phyloP scores from a whole-genome alignment of 92 coral and sea anemone species.

The Palythoa grandis region DNA sequence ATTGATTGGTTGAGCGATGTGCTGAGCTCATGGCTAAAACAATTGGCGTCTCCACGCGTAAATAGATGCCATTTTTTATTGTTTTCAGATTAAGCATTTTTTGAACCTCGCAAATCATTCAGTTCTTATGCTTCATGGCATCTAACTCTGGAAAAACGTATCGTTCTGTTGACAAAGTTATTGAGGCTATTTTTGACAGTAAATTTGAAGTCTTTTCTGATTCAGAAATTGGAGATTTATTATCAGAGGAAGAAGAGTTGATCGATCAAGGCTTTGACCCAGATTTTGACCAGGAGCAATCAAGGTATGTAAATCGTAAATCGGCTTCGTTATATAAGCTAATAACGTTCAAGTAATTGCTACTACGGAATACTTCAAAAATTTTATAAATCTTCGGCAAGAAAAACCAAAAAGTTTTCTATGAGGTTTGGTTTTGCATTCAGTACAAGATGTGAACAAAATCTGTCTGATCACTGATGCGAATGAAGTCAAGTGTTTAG shows the following conservation, averaged over 20 bases:
- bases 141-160: neutral
- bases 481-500: too few relatives aligned
- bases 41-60: too few relatives aligned
- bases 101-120: neutral
- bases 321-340: too few relatives aligned
- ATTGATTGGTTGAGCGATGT: too few relatives aligned
- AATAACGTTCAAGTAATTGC: too few relatives aligned
- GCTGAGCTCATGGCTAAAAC: too few relatives aligned
- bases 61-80: neutral
- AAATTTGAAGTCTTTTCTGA: constrained; percentile 4
- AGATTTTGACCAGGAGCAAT: neutral
- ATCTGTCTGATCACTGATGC: too few relatives aligned
- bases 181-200: neutral
- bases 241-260: neutral
- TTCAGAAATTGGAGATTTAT: neutral
- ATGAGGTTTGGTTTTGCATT: too few relatives aligned
- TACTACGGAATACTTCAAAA: too few relatives aligned
- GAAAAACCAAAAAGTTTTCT: too few relatives aligned
- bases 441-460: too few relatives aligned
- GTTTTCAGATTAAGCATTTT: neutral
- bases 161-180: neutral
- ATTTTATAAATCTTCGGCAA: too few relatives aligned
- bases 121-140: neutral
- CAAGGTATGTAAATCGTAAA: neutral
- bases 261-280: neutral